These are phyloP conservation scores for Babyrousa celebensis DNA, from an alignment of 2,797 vertebrate genomes.

Conservation along the genomic window DNA sequence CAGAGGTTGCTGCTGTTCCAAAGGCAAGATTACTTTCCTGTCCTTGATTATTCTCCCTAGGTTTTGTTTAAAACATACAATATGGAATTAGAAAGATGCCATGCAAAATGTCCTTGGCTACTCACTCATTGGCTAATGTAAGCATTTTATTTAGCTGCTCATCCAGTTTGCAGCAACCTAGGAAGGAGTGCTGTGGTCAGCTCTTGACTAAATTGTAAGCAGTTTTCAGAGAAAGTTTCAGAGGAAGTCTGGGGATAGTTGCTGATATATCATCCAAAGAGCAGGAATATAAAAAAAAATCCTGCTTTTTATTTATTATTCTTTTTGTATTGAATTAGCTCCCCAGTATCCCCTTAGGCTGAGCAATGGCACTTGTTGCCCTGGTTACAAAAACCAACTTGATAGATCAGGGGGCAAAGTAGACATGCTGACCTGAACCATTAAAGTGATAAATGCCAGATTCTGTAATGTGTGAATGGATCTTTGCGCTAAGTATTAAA, in stretches of 20 bases:
- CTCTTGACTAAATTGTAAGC: background rate
- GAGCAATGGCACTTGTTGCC: background rate
- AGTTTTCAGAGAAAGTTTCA: slow-evolving; percentile 30
- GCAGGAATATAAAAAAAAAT: slow-evolving; percentile 23
- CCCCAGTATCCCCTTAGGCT: slow-evolving; percentile 3
- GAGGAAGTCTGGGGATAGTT: slow-evolving; percentile 16
- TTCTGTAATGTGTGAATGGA: background rate
- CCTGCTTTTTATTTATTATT: background rate
- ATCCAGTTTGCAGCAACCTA: background rate
- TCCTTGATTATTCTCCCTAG: background rate
- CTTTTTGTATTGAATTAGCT: slow-evolving; percentile 51
- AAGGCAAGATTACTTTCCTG: slow-evolving; percentile 34
- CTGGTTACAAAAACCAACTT: slow-evolving; percentile 38
- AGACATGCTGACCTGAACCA: background rate
- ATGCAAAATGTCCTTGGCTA: background rate
- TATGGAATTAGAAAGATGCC: slow-evolving; percentile 1
- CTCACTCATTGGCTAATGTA: slow-evolving; percentile 7
- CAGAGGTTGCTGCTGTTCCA: background rate
- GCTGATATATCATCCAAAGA: slow-evolving; percentile 1
- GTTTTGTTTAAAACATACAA: background rate
- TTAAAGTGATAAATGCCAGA: slow-evolving; percentile 61
- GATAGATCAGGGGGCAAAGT: background rate
- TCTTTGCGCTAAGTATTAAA: slow-evolving; percentile 53
- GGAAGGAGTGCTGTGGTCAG: background rate
- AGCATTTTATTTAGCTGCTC: background rate